Evolutionary conservation across 1,140 invertebrate genomes (phyloP), one percentile per base, ranked within the genome.

Genomic region (Magallana angulata): DNA sequence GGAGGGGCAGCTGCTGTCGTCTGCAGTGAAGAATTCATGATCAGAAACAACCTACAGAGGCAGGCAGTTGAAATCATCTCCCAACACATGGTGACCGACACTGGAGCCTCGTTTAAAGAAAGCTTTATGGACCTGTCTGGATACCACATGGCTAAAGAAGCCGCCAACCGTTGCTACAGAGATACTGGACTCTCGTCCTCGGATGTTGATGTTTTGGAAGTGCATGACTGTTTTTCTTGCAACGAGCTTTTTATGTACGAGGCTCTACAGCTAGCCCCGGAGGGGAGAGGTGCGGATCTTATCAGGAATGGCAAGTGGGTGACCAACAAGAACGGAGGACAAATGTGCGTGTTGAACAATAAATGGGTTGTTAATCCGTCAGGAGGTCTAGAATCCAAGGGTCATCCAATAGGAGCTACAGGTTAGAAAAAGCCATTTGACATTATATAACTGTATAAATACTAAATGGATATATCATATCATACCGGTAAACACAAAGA

Each of bases 161-260:
- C 98, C 36, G 97, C 98, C 1, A 96, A 97, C 82, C 96, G 96
- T 71, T 93, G 98, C 0, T 99, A 97, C 91, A 92, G 95, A 9
- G 97, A 98, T 92, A 96, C 97, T 1, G 92, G 96, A 14, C 96
- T 97, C 24, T 96, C 95, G 84, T 97, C 98, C 0, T 95, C 95
- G 1, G 97, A 99, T 94, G 97, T 99, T 2, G 96, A 99, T 95
- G 98, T 99, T 0, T 96, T 99, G 18, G 99, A 99, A 94, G 95
- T 99, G 16, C 99, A 99, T 92, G 99, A 99, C 94, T 99, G 99
- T 95, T 99, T 99, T 95, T 98, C 98, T 9, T 97, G 98, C 7
- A 99, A 99, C 95, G 99, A 99, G 93, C 95, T 99, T 59, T 97
- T 99, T 11, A 99, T 98, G n/a, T 99, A 99, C 92, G 99, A 99